Evolutionary conservation across 1,140 invertebrate genomes (phyloP), one percentile per base, ranked within the genome.

Genomic region (Caenorhabditis remanei): DNA sequence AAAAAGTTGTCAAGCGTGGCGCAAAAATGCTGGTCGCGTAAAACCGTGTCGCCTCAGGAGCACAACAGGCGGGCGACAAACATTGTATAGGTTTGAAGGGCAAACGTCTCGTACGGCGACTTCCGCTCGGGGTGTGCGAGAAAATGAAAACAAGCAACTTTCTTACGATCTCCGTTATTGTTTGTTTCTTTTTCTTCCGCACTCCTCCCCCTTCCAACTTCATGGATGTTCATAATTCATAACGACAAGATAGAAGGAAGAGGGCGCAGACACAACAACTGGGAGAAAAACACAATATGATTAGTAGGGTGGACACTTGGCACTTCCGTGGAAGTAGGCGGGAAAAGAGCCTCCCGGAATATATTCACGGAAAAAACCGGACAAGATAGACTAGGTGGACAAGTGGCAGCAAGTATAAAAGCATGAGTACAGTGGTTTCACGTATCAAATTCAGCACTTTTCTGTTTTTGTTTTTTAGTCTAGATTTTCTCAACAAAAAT

Each of bases 161-260:
- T 79, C 71, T 79, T 50, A 79, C 67, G 67, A 41, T 71, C 24
- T 13, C 13, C 11, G 19, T 21, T 16, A 40, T 21, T 79, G n/a
- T 79, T 79, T 79, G 71, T 79, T 79, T 79, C 71, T 79, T 79
- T 63, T 79, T 79, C 71, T 79, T 79, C 71, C 71, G 71, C 46
- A 79, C 32, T 41, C 8, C 9, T 11, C 24, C 32, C 32, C 32
- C 32, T 32, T 2, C 2, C 32, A 32, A 32, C 40, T 53, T 24
- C 32, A 79, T 79, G 71, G 46, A 79, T 79, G 71, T 79, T 79
- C 71, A 79, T 79, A 79, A 79, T 79, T 79, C 71, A 79, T 79
- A 79, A 32, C 46, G 21, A 48, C 19, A 79, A 11, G 40, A 46
- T 40, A 41, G 46, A 24, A 79, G 71, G 13, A 40, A 46, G 11